Evolutionary conservation across 2,113 vertebrate species (phyloP).

Genomic region (Tragelaphus imberbis): DNA sequence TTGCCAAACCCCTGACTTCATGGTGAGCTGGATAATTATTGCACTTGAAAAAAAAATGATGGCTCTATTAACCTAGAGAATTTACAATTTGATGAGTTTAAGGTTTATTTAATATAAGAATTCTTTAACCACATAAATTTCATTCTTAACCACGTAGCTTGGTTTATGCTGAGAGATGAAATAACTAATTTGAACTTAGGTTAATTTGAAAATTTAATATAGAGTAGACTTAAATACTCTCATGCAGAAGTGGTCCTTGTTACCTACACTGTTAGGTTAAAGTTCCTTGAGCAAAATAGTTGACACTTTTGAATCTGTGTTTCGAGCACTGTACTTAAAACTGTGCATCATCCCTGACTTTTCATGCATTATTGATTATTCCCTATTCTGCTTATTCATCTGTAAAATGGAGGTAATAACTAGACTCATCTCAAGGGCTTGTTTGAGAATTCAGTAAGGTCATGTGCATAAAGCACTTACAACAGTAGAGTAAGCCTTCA

Average conservation of each 20-base stretch:
- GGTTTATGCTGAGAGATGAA: background rate
- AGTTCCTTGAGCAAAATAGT: background rate
- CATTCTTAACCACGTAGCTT: background rate
- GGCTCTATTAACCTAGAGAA: background rate
- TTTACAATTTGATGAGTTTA: background rate
- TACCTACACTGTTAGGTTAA: background rate
- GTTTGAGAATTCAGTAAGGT: background rate
- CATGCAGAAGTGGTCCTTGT: background rate
- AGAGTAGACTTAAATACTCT: background rate
- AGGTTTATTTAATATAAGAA: background rate
- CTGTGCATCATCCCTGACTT: background rate
- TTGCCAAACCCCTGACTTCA: background rate
- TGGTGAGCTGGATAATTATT: background rate
- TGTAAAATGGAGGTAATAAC: background rate
- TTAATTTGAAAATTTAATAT: slow-evolving; percentile 32
- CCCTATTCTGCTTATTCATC: background rate
- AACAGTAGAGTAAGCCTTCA: background rate
- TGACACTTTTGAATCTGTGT: background rate
- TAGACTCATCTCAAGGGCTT: background rate
- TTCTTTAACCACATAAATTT: background rate
- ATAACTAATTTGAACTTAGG: slow-evolving; percentile 11
- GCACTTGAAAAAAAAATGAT: background rate
- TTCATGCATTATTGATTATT: background rate
- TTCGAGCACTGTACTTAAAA: background rate
- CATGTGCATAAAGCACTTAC: slow-evolving; percentile 12